Conservation (phyloP, 2,797 vertebrate genomes). For the Sebastes diploproa region DNA sequence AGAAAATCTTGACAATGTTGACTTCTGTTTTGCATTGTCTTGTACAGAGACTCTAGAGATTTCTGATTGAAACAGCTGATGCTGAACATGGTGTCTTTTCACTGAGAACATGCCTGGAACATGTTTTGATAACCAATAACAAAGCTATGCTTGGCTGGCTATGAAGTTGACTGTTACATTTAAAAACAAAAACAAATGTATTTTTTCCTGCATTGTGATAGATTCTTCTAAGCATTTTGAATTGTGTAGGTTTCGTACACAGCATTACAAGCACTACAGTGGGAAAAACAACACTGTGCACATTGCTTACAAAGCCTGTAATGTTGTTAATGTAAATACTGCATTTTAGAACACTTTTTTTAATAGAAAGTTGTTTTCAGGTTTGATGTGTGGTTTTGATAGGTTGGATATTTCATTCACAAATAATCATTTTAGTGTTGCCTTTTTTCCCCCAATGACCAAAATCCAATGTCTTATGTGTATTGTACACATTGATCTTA, state of each 20-base stretch:
- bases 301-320: constrained; percentile 74
- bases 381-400: constrained; percentile 72
- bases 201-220: constrained; percentile 66
- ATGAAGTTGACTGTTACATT: constrained; percentile 84
- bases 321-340: constrained; percentile 77
- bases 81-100: constrained; percentile 65
- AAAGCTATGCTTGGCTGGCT: constrained; percentile 78
- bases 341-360: constrained; percentile 66
- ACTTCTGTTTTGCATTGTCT: constrained; percentile 72
- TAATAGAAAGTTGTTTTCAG: constrained; percentile 66
- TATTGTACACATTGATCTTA: constrained; percentile 73
- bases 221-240: constrained; percentile 69
- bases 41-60: constrained; percentile 70
- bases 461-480: constrained; percentile 83
- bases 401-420: constrained; percentile 73
- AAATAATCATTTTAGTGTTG: constrained; percentile 76
- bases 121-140: constrained; percentile 78
- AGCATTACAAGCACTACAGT: constrained; percentile 76
- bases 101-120: constrained; percentile 74
- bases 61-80: constrained; percentile 60
- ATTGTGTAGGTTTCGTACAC: constrained; percentile 71
- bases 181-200: constrained; percentile 47
- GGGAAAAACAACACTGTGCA: constrained; percentile 69
- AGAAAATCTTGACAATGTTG: constrained; percentile 63
- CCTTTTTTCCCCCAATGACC: constrained; percentile 73